Evolutionary conservation across 1,140 invertebrate species (phyloP).

Genomic region (Heliconius himera): DNA sequence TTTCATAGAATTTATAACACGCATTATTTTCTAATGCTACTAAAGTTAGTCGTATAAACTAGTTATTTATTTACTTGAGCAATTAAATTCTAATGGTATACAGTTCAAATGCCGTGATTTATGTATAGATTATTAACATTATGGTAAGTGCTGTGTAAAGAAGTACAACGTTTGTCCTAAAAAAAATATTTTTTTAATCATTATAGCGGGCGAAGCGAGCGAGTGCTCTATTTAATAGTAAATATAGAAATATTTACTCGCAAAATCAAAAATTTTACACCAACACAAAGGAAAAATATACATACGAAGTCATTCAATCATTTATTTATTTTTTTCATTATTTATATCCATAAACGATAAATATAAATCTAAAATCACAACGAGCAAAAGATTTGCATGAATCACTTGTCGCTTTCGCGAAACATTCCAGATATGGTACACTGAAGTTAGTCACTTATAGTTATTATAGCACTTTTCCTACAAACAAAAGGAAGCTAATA

Average conservation of each 20-base stretch:
- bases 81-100: not conserved
- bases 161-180: too few relatives aligned
- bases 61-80: not conserved
- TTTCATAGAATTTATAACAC: not conserved
- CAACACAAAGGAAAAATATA: not conserved
- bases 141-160: too few relatives aligned
- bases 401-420: slow-evolving; percentile 29
- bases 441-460: slow-evolving; percentile 8
- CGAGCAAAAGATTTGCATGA: slow-evolving; percentile 7
- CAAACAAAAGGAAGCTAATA: not conserved
- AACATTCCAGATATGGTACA: slow-evolving; percentile 32
- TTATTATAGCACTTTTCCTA: not conserved
- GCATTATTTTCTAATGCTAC: not conserved
- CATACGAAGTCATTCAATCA: too few relatives aligned
- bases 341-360: not conserved
- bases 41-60: not conserved
- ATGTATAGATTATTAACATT: too few relatives aligned
- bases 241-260: not conserved
- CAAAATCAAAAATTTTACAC: too few relatives aligned
- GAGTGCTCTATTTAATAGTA: too few relatives aligned
- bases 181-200: too few relatives aligned
- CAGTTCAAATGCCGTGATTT: not conserved
- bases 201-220: too few relatives aligned
- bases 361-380: slow-evolving; percentile 13
- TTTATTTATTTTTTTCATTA: not conserved